These are phyloP conservation scores for Ashinkailepas kermadecensis DNA, from an alignment of 2,888 invertebrate species.

Conservation along the genomic window DNA sequence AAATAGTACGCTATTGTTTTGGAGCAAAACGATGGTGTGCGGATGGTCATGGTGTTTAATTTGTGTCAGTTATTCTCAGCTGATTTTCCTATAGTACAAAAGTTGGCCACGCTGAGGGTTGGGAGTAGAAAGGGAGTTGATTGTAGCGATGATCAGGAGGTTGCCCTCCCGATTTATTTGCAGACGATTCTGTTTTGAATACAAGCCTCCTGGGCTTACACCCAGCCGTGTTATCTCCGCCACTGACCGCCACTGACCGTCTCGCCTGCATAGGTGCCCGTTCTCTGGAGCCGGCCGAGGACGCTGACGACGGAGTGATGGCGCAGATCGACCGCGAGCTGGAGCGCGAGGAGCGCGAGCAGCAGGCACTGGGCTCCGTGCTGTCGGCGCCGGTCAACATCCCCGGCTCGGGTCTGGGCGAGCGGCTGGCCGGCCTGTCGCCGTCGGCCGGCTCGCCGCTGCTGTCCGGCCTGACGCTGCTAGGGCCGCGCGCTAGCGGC, in stretches of 20 bases:
- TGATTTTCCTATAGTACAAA: too few species aligned
- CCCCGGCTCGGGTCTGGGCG: conserved; percentile 32
- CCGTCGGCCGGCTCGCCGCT: conserved; percentile 12
- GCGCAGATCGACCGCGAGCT: conserved; percentile 16
- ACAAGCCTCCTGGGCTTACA: too few species aligned
- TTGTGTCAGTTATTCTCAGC: too few species aligned
- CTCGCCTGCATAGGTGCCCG: not conserved
- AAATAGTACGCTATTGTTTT: too few species aligned
- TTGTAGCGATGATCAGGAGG: too few species aligned
- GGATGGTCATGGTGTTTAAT: too few species aligned
- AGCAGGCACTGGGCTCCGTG: not conserved
- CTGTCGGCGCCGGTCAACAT: conserved; percentile 32
- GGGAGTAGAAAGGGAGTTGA: too few species aligned
- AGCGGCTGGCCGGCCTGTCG: conserved; percentile 25
- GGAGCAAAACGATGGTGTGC: too few species aligned
- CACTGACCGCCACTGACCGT: conserved; percentile 25
- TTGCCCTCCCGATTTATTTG: too few species aligned
- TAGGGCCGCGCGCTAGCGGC: not conserved
- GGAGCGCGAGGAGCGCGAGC: conserved; percentile 19
- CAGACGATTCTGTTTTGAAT: too few species aligned
- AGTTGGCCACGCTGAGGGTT: too few species aligned
- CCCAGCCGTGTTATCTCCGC: too few species aligned
- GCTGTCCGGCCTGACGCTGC: conserved; percentile 13
- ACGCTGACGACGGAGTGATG: conserved; percentile 19
- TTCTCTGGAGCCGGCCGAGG: conserved; percentile 5